These are phyloP conservation scores for Papilio demoleus DNA, from an alignment of 2,888 invertebrate genomes.

Conservation along the genomic window DNA sequence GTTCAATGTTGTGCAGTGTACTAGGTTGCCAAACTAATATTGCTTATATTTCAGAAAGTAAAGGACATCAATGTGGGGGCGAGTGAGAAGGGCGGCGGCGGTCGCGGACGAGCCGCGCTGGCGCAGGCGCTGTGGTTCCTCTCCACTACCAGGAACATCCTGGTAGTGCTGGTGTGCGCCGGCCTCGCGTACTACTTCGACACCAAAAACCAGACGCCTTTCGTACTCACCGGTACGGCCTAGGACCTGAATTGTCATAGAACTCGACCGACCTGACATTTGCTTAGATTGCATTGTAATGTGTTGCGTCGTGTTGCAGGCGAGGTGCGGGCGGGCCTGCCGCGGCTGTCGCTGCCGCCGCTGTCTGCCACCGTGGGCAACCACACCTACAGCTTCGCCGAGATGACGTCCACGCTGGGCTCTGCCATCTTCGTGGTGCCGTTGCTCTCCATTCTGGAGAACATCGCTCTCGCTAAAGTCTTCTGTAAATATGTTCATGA, in stretches of 20 bases:
- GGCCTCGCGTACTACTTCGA: conserved; percentile 87
- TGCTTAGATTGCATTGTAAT: too few relatives aligned
- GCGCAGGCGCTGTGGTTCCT: conserved; percentile 87
- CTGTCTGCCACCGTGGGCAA: conserved; percentile 86
- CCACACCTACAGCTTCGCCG: conserved; percentile 85
- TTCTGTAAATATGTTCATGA: conserved; percentile 82
- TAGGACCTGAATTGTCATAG: neutral
- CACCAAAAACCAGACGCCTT: conserved; percentile 83
- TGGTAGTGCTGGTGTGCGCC: conserved; percentile 88
- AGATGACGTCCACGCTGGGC: conserved; percentile 91
- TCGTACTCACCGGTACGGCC: conserved; percentile 84
- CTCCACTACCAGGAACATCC: conserved; percentile 89
- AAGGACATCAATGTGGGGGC: conserved; percentile 84
- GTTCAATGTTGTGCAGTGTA: neutral
- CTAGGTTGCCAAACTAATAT: conserved; percentile 8
- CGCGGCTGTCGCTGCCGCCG: conserved; percentile 85
- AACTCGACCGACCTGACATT: too few relatives aligned
- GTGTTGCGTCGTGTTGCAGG: conserved; percentile 67
- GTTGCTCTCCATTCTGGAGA: conserved; percentile 94
- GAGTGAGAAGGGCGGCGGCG: conserved; percentile 53
- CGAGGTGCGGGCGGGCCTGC: conserved; percentile 88
- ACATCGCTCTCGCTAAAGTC: conserved; percentile 97
- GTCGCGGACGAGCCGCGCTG: conserved; percentile 64
- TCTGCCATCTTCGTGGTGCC: conserved; percentile 94
- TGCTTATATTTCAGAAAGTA: conserved; percentile 84